Base-by-base conservation (phyloP, 2,888 invertebrate species). In the Andrena flavipes region DNA sequence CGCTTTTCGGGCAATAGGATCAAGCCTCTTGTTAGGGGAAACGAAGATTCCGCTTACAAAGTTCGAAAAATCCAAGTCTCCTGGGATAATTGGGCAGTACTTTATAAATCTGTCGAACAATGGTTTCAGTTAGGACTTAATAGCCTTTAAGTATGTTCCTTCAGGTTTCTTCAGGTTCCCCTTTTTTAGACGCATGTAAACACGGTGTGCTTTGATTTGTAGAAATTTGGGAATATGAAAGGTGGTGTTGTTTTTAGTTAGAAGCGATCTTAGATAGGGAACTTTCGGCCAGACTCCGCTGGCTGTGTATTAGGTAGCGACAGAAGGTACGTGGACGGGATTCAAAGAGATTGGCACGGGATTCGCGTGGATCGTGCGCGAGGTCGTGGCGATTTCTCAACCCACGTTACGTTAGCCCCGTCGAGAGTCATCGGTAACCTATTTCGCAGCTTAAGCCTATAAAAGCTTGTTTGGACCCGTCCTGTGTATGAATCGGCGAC, bases 261-360 rank as follows among this genome's bases (percentile, higher is more conserved):
- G 20, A 7, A 51, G 51, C 20, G 51, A 20, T 20, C 20, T 20
- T n/a, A 51, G 51, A 51, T 7, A 20, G 51, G 20, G 8, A 62
- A 49, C 20, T 30, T 63, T 64, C 42, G 64, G 13, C 20, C 16
- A 3, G 8, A 13, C 20, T 30, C 54, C 23, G 10, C 23, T 62
- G 13, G 59, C 59, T 54, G 26, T 10, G 10, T 26, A 56, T 20
- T 56, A 56, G 10, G 10, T 23, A 26, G 23, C 56, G 56, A 4
- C 26, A 56, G 56, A 56, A 13, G 26, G 20, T 26, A 10, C 56
- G 51, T 75, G 75, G 78, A 81, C 72, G 54, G 73, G 76, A 78
- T 75, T 76, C 81, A 76, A 64, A 62, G 60, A 60, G 72, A 69
- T 73, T 65, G 63, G 74, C 78, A 68, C 54, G 71, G 68, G 63